A percentile compares a stretch with the other conserved stretches of the same genome.
These are phyloP conservation scores for Ptychobarbus kaznakovi DNA, from an alignment of 2,797 vertebrate species.

Conservation along the genomic window DNA sequence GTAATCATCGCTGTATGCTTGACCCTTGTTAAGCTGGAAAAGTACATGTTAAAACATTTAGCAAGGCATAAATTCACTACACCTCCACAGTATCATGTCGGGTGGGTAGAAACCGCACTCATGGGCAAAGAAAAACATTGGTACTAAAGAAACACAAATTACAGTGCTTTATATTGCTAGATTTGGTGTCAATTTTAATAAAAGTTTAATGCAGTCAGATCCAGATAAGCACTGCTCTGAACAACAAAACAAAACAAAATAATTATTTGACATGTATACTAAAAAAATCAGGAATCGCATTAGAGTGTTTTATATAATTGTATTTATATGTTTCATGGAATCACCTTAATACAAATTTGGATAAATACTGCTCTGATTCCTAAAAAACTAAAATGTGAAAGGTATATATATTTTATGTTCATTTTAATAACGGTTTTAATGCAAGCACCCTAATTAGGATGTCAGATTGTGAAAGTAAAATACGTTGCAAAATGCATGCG, in stretches of 20 bases:
- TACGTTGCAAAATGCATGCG: background rate
- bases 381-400: background rate
- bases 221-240: background rate
- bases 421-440: too few relatives aligned
- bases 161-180: background rate
- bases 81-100: background rate
- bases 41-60: background rate
- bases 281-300: background rate
- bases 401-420: too few relatives aligned
- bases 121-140: background rate
- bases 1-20: background rate
- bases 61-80: background rate
- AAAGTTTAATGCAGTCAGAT: background rate
- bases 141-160: background rate
- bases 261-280: background rate
- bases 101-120: background rate
- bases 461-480: background rate
- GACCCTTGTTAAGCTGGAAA: constrained; percentile 3
- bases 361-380: background rate
- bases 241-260: background rate
- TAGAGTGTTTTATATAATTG: background rate
- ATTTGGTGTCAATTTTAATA: background rate
- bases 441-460: background rate
- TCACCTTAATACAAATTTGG: background rate
- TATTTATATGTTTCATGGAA: background rate